phyloP scores from a whole-genome alignment of 2,797 vertebrate genomes.

The Tadarida brasiliensis region DNA sequence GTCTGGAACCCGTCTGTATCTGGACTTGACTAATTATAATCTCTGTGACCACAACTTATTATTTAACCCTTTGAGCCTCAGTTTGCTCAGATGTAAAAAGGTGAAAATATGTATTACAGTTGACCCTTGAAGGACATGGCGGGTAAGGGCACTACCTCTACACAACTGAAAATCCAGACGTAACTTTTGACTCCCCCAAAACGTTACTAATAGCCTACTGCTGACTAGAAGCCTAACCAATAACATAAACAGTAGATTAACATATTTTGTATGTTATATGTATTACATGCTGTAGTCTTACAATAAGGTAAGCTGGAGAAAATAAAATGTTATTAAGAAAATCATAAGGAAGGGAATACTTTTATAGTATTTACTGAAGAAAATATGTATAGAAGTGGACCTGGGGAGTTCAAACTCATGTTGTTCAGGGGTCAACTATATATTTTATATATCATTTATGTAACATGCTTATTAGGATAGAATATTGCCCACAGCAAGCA shows the following conservation, averaged over 20 bases:
- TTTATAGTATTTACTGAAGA: background rate
- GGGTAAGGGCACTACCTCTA: too few species aligned
- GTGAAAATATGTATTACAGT: background rate
- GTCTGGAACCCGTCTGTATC: background rate
- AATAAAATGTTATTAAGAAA: background rate
- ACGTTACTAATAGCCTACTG: background rate
- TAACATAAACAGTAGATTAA: background rate
- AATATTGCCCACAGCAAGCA: background rate
- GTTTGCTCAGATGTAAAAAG: background rate
- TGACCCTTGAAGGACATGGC: background rate
- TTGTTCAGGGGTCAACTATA: background rate
- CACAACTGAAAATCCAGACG: background rate
- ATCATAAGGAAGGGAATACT: background rate
- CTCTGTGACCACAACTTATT: background rate
- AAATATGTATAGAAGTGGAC: background rate
- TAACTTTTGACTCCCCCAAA: background rate
- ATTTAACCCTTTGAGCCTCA: background rate
- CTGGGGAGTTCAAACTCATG: background rate
- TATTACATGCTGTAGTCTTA: background rate
- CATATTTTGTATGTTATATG: background rate
- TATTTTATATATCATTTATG: background rate
- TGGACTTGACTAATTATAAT: background rate
- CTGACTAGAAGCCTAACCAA: background rate
- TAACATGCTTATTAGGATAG: background rate
- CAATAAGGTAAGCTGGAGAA: background rate